Evolutionary conservation across 2,797 vertebrate species (phyloP), one percentile per base, ranked within the genome.

Genomic region (Bradypodion ventrale): DNA sequence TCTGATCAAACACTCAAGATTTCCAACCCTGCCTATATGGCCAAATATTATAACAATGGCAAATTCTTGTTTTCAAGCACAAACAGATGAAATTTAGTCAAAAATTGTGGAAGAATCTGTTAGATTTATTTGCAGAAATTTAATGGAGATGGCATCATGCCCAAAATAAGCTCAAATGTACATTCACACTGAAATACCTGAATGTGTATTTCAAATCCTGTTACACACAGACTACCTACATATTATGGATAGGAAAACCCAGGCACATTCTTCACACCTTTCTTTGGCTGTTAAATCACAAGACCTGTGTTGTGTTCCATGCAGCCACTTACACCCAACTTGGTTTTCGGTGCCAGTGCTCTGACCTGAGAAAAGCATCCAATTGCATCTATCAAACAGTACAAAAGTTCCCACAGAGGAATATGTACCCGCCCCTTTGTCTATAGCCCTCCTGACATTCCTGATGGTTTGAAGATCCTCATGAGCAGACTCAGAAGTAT

Each of bases 1-100:
- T 37, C 32, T 78, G 69, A 85, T 25, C 69, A 79, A 84, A 46
- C 65, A n/a, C 44, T 52, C 60, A 74, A 16, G 27, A 74, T 79
- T 23, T 32, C 44, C 37, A 56, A 7, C 56, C n/a, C n/a, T n/a
- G n/a, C n/a, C n/a, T n/a, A n/a, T n/a, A n/a, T n/a, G n/a, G n/a
- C n/a, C n/a, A n/a, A n/a, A n/a, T n/a, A 65, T 84, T 85, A 85
- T 68, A 78, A 72, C 16, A 86, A n/a, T 0, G n/a, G 16, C 0
- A 76, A 37, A 42, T 68, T 21, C 81, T 79, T 72, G n/a, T 4
- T 69, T 7, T 85, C 78, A n/a, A 0, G 1, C n/a, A n/a, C 78
- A n/a, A 0, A 1, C n/a, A n/a, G n/a, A n/a, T n/a, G n/a, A n/a
- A n/a, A n/a, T n/a, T n/a, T n/a, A n/a, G n/a, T n/a, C n/a, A n/a